A percentile compares a stretch with the other conserved stretches of the same genome.
phyloP scores from a whole-genome alignment of 1,140 invertebrate genomes.

The roundworm (Caenorhabditis elegans) region DNA sequence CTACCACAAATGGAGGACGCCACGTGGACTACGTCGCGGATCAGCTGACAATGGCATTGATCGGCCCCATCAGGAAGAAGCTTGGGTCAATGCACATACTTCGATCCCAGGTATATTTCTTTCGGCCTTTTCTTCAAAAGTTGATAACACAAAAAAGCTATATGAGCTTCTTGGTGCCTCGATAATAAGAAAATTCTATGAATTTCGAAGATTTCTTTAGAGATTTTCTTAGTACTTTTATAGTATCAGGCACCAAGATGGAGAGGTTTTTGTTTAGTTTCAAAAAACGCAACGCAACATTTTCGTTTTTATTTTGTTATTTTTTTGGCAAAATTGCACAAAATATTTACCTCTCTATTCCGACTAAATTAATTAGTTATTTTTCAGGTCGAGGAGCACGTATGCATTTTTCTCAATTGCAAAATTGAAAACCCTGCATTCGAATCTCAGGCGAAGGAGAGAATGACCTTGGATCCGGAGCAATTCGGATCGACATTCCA shows the following conservation, averaged over 20 bases:
- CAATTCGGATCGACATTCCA: slow-evolving; percentile 92
- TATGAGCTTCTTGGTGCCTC: not conserved
- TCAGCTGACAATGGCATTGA: slow-evolving; percentile 81
- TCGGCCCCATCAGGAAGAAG: slow-evolving; percentile 81
- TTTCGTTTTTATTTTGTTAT: too few species aligned
- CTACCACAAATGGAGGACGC: slow-evolving; percentile 95
- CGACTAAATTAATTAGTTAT: too few species aligned
- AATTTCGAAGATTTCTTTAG: not conserved
- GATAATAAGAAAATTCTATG: not conserved
- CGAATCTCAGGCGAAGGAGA: slow-evolving; percentile 96
- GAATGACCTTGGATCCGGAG: slow-evolving; percentile 92
- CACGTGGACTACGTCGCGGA: slow-evolving; percentile 95
- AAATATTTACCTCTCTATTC: too few species aligned
- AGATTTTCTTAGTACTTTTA: not conserved
- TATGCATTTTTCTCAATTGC: slow-evolving; percentile 98
- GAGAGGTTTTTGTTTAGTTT: not conserved
- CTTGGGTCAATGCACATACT: slow-evolving; percentile 82
- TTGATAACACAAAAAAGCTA: not conserved
- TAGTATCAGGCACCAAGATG: not conserved
- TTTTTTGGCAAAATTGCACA: too few species aligned
- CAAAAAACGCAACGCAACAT: not conserved
- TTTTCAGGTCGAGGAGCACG: slow-evolving; percentile 86
- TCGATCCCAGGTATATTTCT: slow-evolving; percentile 69
- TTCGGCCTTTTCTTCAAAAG: not conserved
- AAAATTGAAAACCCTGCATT: slow-evolving; percentile 98